Evolutionary conservation across 2,113 vertebrate genomes (phyloP), one percentile per base, ranked within the genome.

Genomic region (Cairina moschata): DNA sequence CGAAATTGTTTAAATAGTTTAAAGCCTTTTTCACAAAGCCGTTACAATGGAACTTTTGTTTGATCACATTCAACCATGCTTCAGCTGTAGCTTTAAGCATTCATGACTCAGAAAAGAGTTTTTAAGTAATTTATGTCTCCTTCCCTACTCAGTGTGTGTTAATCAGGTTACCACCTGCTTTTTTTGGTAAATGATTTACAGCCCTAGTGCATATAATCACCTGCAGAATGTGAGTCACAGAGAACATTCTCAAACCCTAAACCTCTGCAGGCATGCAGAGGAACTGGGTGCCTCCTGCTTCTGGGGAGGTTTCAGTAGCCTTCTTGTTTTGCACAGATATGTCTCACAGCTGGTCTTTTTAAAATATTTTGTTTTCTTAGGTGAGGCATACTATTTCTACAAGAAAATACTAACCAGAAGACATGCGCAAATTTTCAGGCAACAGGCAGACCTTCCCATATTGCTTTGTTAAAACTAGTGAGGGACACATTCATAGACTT

Each of bases 161-260:
- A 94, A 90, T 74, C 85, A 91, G 59, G 83, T 94, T 96, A 74
- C 93, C 62, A 88, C 85, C 84, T 73, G 90, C 79, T 74, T 95
- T 92, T 95, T 95, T 52, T 36, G 14, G 78, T 73, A 84, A 92
- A 90, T 90, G 69, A 93, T 96, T 96, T 95, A 94, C 82, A 84
- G 38, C 31, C 36, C 11, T 68, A 29, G 54, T 48, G 83, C 60
- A 50, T 76, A 92, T 78, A 94, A 88, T 92, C 76, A 90, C 88
- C 88, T 91, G 52, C 52, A 74, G 63, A 88, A 96, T 20, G 44
- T 88, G 82, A 97, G 82, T 96, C 81, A 92, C 4, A 11, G 40
- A 80, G 62, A 94, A 86, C 3, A 5, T 86, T 94, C 95, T 82
- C 95, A 72, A 95, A 82, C 36, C 42, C 59, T 83, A 95, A 92